Evolutionary conservation across 2,113 vertebrate genomes (phyloP), one percentile per base, ranked within the genome.

Genomic region (Trogon melanurus): DNA sequence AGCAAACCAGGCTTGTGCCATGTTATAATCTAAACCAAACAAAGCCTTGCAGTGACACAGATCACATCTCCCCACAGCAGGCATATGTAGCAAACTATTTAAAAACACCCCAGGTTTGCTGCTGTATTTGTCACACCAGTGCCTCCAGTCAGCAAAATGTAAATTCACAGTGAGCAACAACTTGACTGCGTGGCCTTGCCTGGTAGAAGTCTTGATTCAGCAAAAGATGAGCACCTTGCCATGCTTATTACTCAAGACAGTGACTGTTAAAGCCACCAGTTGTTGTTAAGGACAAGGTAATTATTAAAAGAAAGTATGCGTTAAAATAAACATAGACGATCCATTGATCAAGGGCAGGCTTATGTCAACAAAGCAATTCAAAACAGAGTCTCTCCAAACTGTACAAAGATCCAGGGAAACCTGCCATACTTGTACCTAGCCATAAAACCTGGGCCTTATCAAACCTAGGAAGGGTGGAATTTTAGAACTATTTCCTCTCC

Each of bases 321-420:
- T 80, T 81, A 88, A 92, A 89, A 88, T 88, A 94, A 95, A 71
- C 57, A 82, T 3, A 53, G 72, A 80, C 65, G 75, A 74, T 64
- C 57, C 41, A 60, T 41, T 89, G 29, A 89, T 56, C 48, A 84
- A 80, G 45, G 27, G 25, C 36, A 65, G 13, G 44, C 56, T 84
- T 71, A 61, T 72, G 73, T 64, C 65, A 94, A 87, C 61, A 72
- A 14, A 76, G 56, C 51, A 62, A 36, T 64, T 71, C 66, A 83
- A 85, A 89, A 56, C 32, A 64, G 34, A 69, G 73, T 53, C 64
- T 79, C 70, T 85, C 61, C 50, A 79, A 72, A 74, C 5, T 10
- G 45, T 47, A 19, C 57, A 61, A 78, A 89, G 66, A 27, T 64
- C 58, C 85, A 88, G 53, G 20, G 61, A 83, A 96, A 87, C 65